Evolutionary conservation across 2,888 invertebrate genomes (phyloP).

Genomic region (Alsophila aescularia): DNA sequence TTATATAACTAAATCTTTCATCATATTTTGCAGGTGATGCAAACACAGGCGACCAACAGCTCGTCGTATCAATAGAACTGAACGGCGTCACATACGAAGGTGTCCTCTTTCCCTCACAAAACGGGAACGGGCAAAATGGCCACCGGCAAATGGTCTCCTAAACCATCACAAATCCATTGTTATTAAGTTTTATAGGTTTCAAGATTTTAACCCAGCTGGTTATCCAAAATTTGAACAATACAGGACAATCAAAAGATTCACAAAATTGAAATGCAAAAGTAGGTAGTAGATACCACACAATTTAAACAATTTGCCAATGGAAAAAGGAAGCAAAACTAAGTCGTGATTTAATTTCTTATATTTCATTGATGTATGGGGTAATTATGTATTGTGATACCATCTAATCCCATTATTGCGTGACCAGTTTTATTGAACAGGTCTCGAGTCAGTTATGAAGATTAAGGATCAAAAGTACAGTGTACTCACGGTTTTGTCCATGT

Average conservation of each 20-base stretch:
- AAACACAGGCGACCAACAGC: constrained; percentile 92
- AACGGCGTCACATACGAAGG: constrained; percentile 98
- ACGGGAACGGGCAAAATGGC: constrained; percentile 70
- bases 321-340: no score
- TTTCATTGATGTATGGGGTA: no score
- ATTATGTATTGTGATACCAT: no score
- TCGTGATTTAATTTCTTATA: no score
- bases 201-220: constrained; percentile 2
- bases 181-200: constrained; percentile 34
- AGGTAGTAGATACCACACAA: no score
- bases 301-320: no score
- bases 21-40: constrained; percentile 90
- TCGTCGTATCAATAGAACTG: constrained; percentile 97
- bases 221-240: no score
- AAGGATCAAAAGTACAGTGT: constrained; percentile 32
- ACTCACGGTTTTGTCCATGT: constrained; percentile 48
- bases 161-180: constrained; percentile 34
- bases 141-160: constrained; percentile 79
- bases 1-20: neutral
- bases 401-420: no score
- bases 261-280: no score
- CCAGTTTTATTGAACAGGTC: constrained; percentile 1
- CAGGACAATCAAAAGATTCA: no score
- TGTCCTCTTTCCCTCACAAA: constrained; percentile 88
- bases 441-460: constrained; percentile 26